Percentiles rank a stretch among this genome's conserved stretches.
Evolutionary conservation across 2,797 vertebrate species (phyloP).

Genomic region (Psittacula derbiana): DNA sequence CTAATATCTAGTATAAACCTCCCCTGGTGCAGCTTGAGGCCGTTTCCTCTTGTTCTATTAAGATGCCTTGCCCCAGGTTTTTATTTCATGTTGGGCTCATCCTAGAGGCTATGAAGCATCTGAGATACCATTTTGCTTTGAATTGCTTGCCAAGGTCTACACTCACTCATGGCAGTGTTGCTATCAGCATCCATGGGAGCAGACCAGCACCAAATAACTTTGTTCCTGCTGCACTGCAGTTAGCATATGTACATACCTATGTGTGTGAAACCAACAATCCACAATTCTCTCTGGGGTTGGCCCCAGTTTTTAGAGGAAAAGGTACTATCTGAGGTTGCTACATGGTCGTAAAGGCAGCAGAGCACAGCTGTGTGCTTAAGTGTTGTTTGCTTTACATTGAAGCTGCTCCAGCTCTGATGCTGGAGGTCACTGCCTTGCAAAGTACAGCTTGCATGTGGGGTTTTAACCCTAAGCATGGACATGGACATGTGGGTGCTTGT

Average conservation of each 20-base stretch:
- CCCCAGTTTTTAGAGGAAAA: neutral
- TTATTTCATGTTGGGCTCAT: neutral
- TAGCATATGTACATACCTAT: accelerated
- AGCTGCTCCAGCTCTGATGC: neutral
- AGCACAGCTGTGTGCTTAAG: neutral
- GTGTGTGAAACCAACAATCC: neutral
- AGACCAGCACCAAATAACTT: neutral
- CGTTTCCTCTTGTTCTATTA: neutral
- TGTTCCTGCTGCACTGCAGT: neutral
- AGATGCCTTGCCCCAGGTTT: neutral
- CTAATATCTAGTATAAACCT: neutral
- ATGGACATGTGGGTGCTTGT: accelerated
- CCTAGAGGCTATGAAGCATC: neutral
- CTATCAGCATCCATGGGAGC: accelerated
- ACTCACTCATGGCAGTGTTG: accelerated
- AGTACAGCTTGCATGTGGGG: accelerated
- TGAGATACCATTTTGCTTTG: neutral
- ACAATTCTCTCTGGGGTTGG: neutral
- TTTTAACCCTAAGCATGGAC: neutral
- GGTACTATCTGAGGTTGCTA: accelerated
- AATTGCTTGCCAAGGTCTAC: neutral
- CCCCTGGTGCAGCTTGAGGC: neutral
- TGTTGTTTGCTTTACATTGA: neutral
- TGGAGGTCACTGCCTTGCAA: neutral
- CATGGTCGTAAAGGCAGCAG: neutral